These are phyloP conservation scores for Diadophis punctatus DNA, from an alignment of 2,113 vertebrate genomes.

Conservation along the genomic window DNA sequence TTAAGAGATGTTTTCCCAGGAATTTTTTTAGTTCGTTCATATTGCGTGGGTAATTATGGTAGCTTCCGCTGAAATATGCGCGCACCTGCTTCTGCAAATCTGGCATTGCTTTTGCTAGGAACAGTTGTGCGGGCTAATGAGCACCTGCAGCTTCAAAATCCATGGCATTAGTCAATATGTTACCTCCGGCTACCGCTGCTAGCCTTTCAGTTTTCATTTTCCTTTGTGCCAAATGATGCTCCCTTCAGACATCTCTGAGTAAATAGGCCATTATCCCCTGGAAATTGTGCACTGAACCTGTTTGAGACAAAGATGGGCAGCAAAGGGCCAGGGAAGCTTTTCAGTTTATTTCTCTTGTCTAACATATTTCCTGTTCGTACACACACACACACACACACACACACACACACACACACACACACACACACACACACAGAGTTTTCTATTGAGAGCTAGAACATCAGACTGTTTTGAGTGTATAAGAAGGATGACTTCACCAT, in stretches of 20 bases:
- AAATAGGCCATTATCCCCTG: constrained; percentile 39
- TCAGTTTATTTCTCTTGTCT: not conserved
- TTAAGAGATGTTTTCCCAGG: not conserved
- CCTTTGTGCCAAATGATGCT: constrained; percentile 19
- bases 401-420: too few species aligned
- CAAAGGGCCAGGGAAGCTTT: not conserved
- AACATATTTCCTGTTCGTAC: not conserved
- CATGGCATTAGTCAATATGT: constrained; percentile 34
- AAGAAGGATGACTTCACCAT: not conserved
- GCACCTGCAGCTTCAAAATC: constrained; percentile 31
- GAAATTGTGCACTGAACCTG: constrained; percentile 21
- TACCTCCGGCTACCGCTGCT: not conserved
- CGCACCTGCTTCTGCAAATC: constrained; percentile 10
- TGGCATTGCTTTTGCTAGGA: constrained; percentile 27
- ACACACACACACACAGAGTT: not conserved
- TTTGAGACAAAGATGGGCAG: constrained; percentile 18
- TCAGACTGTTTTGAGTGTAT: constrained; percentile 5
- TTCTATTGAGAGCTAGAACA: not conserved
- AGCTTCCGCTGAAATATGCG: not conserved
- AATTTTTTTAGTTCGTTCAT: not conserved
- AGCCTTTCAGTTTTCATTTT: constrained; percentile 34
- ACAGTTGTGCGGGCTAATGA: constrained; percentile 32
- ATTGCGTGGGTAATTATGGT: not conserved
- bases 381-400: not conserved
- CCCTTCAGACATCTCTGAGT: not conserved